Conservation (phyloP, 2,113 vertebrate species). For the Syngnathus scovelli region DNA sequence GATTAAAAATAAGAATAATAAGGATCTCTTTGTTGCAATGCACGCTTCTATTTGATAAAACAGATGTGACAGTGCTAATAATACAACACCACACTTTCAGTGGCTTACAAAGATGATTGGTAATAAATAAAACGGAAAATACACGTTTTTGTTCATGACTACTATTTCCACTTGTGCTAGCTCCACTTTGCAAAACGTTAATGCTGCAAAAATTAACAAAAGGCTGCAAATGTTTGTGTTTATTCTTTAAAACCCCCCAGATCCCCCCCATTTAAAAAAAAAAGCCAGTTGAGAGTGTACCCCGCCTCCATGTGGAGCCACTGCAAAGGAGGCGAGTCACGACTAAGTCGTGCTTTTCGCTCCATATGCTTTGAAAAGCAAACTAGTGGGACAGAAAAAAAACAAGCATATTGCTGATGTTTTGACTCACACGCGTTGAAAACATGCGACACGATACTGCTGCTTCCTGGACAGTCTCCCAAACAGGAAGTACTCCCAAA, state of each 20-base stretch:
- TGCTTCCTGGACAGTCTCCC: constrained; percentile 57
- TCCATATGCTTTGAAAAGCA: constrained; percentile 14
- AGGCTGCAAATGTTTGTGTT: not conserved
- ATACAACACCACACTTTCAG: not conserved
- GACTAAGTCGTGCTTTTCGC: constrained; percentile 22
- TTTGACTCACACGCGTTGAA: constrained; percentile 68
- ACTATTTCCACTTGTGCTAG: constrained; percentile 5
- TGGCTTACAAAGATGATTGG: too few relatives aligned
- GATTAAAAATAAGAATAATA: not conserved
- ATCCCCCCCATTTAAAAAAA: not conserved
- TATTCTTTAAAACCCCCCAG: not conserved
- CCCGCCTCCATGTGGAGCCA: not conserved
- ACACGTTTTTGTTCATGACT: not conserved
- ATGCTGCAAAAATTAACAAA: constrained; percentile 16
- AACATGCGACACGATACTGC: constrained; percentile 42
- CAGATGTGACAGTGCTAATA: not conserved
- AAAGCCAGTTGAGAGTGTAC: not conserved
- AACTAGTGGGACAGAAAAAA: constrained; percentile 12
- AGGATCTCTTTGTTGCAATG: not conserved
- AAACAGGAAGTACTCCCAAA: constrained; percentile 67
- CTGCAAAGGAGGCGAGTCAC: constrained; percentile 6
- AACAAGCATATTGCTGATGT: constrained; percentile 19
- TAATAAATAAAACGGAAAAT: not conserved
- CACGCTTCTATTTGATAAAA: not conserved
- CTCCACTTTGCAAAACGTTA: constrained; percentile 25